A percentile compares a stretch with the other conserved stretches of the same genome.
Evolutionary conservation across 1,140 invertebrate species (phyloP).

Genomic region (Colletes gigas): DNA sequence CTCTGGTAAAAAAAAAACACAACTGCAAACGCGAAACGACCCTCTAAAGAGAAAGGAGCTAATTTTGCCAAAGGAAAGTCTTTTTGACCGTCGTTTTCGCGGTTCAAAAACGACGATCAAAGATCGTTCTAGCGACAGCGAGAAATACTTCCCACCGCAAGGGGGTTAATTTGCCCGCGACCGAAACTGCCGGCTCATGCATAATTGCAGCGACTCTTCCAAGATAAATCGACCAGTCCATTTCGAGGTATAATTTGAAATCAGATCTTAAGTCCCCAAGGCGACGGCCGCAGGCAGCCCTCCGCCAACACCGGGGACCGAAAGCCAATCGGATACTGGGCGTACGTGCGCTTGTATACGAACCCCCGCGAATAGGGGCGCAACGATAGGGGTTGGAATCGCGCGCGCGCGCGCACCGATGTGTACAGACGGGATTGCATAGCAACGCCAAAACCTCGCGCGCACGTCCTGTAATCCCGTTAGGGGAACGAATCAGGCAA

Average conservation of each 20-base stretch:
- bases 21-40: too few relatives aligned
- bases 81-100: not conserved
- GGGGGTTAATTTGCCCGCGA: conserved; percentile 28
- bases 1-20: too few relatives aligned
- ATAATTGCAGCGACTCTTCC: conserved; percentile 37
- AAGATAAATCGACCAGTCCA: conserved; percentile 43
- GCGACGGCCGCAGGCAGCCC: conserved; percentile 39
- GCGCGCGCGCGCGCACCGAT: not conserved
- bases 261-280: conserved; percentile 53
- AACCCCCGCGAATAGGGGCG: conserved; percentile 13
- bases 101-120: not conserved
- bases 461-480: conserved; percentile 64
- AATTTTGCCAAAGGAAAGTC: too few relatives aligned
- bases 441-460: conserved; percentile 60
- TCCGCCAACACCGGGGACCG: conserved; percentile 35
- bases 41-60: too few relatives aligned
- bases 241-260: conserved; percentile 61
- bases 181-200: conserved; percentile 11
- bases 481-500: conserved; percentile 67
- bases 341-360: not conserved
- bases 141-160: not conserved
- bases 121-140: not conserved
- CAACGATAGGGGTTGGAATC: not conserved
- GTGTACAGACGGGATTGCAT: conserved; percentile 58
- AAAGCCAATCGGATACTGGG: conserved; percentile 59